Evolutionary conservation across 2,113 vertebrate genomes (phyloP).

Genomic region (Struthidea cinerea): DNA sequence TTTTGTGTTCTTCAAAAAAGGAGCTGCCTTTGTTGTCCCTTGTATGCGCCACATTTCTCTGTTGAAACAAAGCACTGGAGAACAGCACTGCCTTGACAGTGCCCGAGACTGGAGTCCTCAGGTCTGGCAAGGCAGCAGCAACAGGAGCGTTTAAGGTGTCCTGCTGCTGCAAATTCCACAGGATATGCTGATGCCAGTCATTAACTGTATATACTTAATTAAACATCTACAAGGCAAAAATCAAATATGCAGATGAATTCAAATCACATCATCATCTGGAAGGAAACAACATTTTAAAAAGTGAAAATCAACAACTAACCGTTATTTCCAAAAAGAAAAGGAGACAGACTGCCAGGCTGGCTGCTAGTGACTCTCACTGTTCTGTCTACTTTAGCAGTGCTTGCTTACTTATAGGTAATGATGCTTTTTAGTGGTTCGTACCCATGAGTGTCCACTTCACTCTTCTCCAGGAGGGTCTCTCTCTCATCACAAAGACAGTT

Average conservation of each 20-base stretch:
- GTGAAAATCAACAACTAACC: not conserved
- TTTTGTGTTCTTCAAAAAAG: slow-evolving; percentile 47
- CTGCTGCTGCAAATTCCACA: not conserved
- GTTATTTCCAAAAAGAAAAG: not conserved
- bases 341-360: not conserved
- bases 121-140: slow-evolving; percentile 24
- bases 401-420: not conserved
- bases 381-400: not conserved
- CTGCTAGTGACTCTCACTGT: not conserved
- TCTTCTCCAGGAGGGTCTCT: not conserved
- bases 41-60: slow-evolving; percentile 34
- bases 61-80: slow-evolving; percentile 24
- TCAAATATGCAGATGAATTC: not conserved
- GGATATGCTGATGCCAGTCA: not conserved
- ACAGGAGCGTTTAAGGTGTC: not conserved
- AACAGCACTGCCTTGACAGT: slow-evolving; percentile 20
- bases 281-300: not conserved
- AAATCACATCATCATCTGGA: not conserved
- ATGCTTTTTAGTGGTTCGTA: not conserved
- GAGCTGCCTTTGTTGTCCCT: slow-evolving; percentile 35
- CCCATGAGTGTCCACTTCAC: not conserved
- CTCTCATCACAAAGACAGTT: slow-evolving; percentile 16
- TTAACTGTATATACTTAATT: not conserved
- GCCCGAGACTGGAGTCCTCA: not conserved
- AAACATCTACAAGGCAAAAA: not conserved